A percentile compares a stretch with the other conserved stretches of the same genome.
These are phyloP conservation scores for Vulpes lagopus DNA, from an alignment of 2,113 vertebrate species.

Conservation along the genomic window DNA sequence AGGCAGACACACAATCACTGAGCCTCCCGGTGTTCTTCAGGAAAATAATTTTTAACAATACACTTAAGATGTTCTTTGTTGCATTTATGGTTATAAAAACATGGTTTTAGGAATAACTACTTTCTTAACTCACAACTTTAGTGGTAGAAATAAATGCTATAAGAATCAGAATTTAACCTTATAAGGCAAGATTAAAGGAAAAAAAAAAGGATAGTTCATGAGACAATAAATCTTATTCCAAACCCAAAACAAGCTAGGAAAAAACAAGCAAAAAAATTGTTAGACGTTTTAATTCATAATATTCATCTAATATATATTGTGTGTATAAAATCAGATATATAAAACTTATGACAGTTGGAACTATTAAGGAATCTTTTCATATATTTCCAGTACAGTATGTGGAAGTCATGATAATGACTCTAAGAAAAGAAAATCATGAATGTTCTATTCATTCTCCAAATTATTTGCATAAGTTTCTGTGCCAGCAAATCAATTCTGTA, in stretches of 20 bases:
- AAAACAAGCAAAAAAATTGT: not conserved
- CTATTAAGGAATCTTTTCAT: conserved; percentile 4
- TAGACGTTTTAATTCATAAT: conserved; percentile 47
- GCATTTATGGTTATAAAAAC: conserved; percentile 3
- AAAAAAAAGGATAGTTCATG: conserved; percentile 8
- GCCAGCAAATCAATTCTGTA: not conserved
- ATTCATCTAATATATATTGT: conserved; percentile 28
- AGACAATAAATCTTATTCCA: conserved; percentile 11
- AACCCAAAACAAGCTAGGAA: not conserved
- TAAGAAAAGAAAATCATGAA: conserved; percentile 13
- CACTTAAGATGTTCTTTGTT: not conserved
- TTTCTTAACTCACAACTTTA: conserved; percentile 52
- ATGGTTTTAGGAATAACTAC: conserved; percentile 4
- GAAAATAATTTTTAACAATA: conserved; percentile 51
- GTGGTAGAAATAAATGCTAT: conserved; percentile 17
- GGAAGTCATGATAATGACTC: not conserved
- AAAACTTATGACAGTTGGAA: not conserved
- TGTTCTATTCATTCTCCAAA: not conserved
- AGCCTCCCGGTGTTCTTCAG: not conserved
- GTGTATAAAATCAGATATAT: not conserved
- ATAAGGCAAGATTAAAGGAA: conserved; percentile 39
- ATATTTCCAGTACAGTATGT: not conserved
- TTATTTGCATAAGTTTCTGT: not conserved
- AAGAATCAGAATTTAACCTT: conserved; percentile 31
- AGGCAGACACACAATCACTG: no score